These are phyloP conservation scores for Spialia ferax DNA, from an alignment of 2,888 invertebrate species.

Conservation along the genomic window DNA sequence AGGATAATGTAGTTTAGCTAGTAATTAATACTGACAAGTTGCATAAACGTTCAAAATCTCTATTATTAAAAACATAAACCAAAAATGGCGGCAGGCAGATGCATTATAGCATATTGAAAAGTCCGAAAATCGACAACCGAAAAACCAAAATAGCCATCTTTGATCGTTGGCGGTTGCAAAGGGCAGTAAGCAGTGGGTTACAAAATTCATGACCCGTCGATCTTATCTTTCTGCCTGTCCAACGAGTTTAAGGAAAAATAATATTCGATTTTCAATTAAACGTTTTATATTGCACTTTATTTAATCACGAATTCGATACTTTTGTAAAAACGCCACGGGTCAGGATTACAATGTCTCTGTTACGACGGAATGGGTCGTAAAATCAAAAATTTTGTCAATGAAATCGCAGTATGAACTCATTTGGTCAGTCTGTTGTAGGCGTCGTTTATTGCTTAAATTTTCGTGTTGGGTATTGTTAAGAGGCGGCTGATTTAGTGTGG, in stretches of 20 bases:
- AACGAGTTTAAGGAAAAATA: conserved; percentile 46
- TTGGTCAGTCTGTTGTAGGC: conserved; percentile 55
- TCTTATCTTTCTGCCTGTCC: conserved; percentile 44
- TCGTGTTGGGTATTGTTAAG: conserved; percentile 40
- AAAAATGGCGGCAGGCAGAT: no score
- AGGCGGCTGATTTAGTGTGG: conserved; percentile 39
- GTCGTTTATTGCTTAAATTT: conserved; percentile 52
- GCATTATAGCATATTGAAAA: no score
- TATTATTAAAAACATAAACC: no score
- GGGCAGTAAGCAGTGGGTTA: conserved; percentile 8
- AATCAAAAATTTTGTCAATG: conserved; percentile 63
- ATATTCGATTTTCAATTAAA: conserved; percentile 42
- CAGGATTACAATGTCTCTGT: conserved; percentile 53
- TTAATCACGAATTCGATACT: conserved; percentile 38
- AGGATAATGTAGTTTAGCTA: no score
- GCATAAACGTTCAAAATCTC: not conserved
- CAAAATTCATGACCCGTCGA: conserved; percentile 32
- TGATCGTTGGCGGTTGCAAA: not conserved
- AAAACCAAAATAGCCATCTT: not conserved
- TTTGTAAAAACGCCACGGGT: conserved; percentile 19
- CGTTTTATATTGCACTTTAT: conserved; percentile 32
- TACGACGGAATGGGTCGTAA: conserved; percentile 48
- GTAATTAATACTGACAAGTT: no score
- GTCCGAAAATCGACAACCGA: not conserved
- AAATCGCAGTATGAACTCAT: conserved; percentile 54